phyloP scores from a whole-genome alignment of 2,113 vertebrate species.

The Triplophysa siluroides region DNA sequence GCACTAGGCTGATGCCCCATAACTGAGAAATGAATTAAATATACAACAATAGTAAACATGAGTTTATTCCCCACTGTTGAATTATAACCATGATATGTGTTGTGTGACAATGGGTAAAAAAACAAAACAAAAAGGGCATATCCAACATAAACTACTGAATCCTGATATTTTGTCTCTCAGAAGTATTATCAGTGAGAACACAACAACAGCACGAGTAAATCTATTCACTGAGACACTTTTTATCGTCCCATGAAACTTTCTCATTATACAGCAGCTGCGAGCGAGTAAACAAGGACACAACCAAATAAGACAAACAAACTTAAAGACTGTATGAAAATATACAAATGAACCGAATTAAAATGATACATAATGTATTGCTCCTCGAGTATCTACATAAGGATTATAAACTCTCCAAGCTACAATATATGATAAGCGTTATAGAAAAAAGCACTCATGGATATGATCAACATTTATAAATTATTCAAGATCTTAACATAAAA shows the following conservation, averaged over 20 bases:
- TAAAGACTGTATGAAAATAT: background rate
- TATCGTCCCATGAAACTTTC: conserved; percentile 33
- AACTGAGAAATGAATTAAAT: no score
- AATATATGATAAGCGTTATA: conserved; percentile 1
- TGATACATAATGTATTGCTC: background rate
- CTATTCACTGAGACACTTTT: conserved; percentile 29
- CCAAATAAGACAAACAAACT: conserved; percentile 28
- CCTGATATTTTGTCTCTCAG: background rate
- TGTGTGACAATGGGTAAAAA: background rate
- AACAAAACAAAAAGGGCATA: background rate
- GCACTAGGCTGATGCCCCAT: no score
- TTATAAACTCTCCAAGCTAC: background rate
- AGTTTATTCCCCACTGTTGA: no score
- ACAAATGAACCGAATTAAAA: background rate
- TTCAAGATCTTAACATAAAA: conserved; percentile 24
- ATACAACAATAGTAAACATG: no score
- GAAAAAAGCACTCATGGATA: conserved; percentile 12
- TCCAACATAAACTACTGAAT: background rate
- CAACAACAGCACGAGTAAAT: conserved; percentile 5
- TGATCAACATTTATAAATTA: conserved; percentile 16
- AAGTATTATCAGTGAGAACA: conserved; percentile 35
- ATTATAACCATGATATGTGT: no score
- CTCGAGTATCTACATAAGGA: background rate
- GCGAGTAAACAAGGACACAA: conserved; percentile 42
- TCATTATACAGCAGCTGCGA: conserved; percentile 24